A percentile compares a stretch with the other conserved stretches of the same genome.
phyloP scores from a whole-genome alignment of 2,888 invertebrate genomes.

The Thecophora atra region DNA sequence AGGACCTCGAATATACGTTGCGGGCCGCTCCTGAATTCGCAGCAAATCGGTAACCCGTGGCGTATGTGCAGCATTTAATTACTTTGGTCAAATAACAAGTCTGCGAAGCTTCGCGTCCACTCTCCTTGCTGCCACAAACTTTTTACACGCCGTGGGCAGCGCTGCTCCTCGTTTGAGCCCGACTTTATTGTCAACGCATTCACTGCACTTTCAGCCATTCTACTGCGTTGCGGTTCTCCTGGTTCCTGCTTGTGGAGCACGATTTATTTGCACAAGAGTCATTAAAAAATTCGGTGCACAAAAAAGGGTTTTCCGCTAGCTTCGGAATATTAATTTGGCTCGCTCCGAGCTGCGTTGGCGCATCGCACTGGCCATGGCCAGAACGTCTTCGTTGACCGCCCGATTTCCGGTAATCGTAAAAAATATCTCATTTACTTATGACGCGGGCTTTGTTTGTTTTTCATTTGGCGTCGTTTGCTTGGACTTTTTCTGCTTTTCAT shows the following conservation, averaged over 20 bases:
- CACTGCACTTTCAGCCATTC: not conserved
- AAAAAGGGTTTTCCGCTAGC: conserved; percentile 44
- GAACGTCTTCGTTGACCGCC: conserved; percentile 1
- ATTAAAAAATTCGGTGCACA: not conserved
- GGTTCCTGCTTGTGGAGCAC: conserved; percentile 7
- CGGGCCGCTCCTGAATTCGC: not conserved
- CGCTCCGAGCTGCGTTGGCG: conserved; percentile 5
- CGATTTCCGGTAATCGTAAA: conserved; percentile 16
- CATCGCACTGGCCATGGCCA: not conserved
- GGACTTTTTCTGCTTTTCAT: conserved; percentile 16
- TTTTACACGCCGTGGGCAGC: too few relatives aligned
- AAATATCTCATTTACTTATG: conserved; percentile 36
- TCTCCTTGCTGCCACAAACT: not conserved
- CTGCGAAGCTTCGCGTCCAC: not conserved
- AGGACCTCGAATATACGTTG: not conserved
- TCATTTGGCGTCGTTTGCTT: conserved; percentile 26
- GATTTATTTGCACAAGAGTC: conserved; percentile 27
- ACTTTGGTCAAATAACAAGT: not conserved
- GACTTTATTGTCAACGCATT: conserved; percentile 30
- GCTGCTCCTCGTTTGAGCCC: not conserved
- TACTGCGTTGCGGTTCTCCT: not conserved
- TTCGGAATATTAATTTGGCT: conserved; percentile 47
- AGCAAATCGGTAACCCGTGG: not conserved
- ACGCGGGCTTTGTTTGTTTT: conserved; percentile 35
- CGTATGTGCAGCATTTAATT: conserved; percentile 21